Conservation (phyloP, 1,140 invertebrate species). For the Scaptomyza montana region DNA sequence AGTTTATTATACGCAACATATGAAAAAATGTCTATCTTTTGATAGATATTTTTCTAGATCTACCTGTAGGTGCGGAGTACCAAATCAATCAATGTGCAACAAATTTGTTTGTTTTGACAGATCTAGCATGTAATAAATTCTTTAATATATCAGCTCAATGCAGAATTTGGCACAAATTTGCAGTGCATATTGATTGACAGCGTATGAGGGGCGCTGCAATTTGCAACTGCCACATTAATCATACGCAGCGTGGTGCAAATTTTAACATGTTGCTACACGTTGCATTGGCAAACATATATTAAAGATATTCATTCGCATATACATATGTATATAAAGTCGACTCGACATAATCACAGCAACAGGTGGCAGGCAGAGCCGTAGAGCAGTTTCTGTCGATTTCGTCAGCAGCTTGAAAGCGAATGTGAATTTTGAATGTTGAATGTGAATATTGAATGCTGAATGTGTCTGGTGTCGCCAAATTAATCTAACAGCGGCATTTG, state of each 20-base stretch:
- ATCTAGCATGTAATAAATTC: conserved; percentile 30
- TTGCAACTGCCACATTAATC: conserved; percentile 54
- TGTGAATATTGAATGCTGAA: conserved; percentile 11
- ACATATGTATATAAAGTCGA: conserved; percentile 1
- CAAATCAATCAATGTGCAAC: conserved; percentile 32
- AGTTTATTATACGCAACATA: too few relatives aligned
- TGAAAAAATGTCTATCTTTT: too few relatives aligned
- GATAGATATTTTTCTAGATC: too few relatives aligned
- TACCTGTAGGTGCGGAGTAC: too few relatives aligned
- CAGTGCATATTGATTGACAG: conserved; percentile 41
- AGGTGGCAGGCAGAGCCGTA: conserved; percentile 39
- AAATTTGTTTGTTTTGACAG: conserved; percentile 51
- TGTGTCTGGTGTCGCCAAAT: conserved; percentile 42
- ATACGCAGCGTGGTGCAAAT: conserved; percentile 55
- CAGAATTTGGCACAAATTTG: conserved; percentile 37
- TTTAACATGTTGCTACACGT: conserved; percentile 39
- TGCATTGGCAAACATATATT: conserved; percentile 22
- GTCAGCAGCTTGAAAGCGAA: conserved; percentile 32
- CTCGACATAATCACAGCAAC: conserved; percentile 48
- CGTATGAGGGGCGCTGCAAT: conserved; percentile 21
- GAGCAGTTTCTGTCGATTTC: conserved; percentile 50
- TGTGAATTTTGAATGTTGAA: conserved; percentile 15
- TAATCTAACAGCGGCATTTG: conserved; percentile 29
- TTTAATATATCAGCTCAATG: conserved; percentile 30
- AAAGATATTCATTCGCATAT: conserved; percentile 1